These are phyloP conservation scores for Aspiorhynchus laticeps DNA, from an alignment of 2,113 vertebrate species.

Conservation along the genomic window DNA sequence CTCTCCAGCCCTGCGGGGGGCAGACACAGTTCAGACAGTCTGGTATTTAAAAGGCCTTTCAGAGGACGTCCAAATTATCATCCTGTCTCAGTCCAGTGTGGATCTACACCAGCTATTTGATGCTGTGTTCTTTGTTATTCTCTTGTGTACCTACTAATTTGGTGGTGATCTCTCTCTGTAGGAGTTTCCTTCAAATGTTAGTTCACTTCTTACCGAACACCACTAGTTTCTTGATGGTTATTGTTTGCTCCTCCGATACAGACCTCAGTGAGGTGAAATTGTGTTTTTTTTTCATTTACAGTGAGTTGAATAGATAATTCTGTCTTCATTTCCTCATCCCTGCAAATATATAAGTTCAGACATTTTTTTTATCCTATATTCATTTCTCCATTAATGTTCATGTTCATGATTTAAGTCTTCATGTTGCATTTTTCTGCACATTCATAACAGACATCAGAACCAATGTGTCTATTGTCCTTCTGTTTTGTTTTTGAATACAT, in stretches of 20 bases:
- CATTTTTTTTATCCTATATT: no score
- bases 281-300: slow-evolving; percentile 49
- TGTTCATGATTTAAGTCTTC: no score
- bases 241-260: not conserved
- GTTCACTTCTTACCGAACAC: not conserved
- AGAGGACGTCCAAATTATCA: not conserved
- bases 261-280: slow-evolving; percentile 34
- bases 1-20: not conserved
- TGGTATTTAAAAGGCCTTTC: not conserved
- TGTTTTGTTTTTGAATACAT: not conserved
- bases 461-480: not conserved
- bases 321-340: not conserved
- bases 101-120: not conserved
- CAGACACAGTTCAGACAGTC: not conserved
- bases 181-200: not conserved
- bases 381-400: no score
- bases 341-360: not conserved
- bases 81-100: not conserved
- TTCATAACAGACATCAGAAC: no score
- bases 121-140: no score
- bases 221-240: not conserved
- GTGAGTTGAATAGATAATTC: not conserved
- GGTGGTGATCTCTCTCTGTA: slow-evolving; percentile 9
- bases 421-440: no score
- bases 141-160: not conserved